A percentile compares a stretch with the other conserved stretches of the same genome.
These are phyloP conservation scores for Dryocosmus kuriphilus DNA, from an alignment of 2,888 invertebrate genomes.

Conservation along the genomic window DNA sequence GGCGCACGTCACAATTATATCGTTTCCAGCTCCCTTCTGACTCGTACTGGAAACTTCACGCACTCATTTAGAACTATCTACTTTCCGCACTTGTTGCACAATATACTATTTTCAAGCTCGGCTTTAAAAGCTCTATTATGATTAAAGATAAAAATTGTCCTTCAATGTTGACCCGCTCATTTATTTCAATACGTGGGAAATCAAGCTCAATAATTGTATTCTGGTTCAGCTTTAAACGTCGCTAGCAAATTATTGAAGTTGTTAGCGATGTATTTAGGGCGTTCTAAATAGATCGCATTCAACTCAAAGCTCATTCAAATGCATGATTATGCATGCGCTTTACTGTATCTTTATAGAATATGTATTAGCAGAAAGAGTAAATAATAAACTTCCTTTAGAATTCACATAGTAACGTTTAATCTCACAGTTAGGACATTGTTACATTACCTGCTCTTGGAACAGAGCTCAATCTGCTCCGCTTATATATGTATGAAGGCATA, in stretches of 20 bases:
- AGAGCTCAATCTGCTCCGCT: slow-evolving; percentile 43
- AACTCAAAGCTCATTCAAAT: slow-evolving; percentile 15
- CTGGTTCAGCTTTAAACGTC: slow-evolving; percentile 8
- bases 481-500: not conserved
- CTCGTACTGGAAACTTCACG: no score
- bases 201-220: not conserved
- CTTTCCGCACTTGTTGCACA: no score
- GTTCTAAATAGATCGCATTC: slow-evolving; percentile 7
- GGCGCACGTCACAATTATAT: no score
- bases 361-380: slow-evolving; percentile 12
- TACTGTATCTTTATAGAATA: not conserved
- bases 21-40: no score
- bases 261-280: not conserved
- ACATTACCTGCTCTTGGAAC: slow-evolving; percentile 50
- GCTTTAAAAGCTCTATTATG: not conserved
- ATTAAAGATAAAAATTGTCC: not conserved
- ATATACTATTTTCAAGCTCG: not conserved
- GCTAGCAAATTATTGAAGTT: slow-evolving; percentile 21
- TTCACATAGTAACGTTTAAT: slow-evolving; percentile 59
- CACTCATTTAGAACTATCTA: no score
- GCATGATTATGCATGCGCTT: slow-evolving; percentile 14
- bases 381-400: slow-evolving; percentile 42
- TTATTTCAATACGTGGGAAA: slow-evolving; percentile 19
- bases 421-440: slow-evolving; percentile 65
- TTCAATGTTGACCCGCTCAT: not conserved